These are phyloP conservation scores for Eilema sororculum DNA, from an alignment of 2,888 invertebrate species.

Conservation along the genomic window DNA sequence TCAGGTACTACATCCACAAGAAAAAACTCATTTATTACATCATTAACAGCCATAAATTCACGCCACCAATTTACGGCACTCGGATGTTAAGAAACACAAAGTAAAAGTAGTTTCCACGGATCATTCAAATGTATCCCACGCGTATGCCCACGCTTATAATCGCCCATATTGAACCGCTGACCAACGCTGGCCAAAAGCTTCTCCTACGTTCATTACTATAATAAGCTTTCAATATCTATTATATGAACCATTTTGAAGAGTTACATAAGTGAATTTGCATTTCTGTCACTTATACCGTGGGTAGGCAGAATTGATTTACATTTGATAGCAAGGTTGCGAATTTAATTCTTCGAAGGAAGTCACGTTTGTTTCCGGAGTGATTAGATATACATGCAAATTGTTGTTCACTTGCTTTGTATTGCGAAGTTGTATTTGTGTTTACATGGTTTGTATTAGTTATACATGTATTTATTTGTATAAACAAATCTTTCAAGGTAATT, in stretches of 20 bases:
- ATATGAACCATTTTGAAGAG: constrained; percentile 15
- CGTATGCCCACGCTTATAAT: constrained; percentile 57
- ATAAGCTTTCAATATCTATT: constrained; percentile 43
- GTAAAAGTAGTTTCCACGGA: constrained; percentile 66
- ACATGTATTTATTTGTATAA: neutral
- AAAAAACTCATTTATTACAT: neutral
- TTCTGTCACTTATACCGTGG: neutral
- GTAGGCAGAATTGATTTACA: constrained; percentile 10
- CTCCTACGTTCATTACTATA: constrained; percentile 64
- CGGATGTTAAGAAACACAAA: constrained; percentile 55
- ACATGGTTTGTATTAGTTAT: neutral
- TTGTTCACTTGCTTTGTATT: neutral
- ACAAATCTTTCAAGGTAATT: neutral
- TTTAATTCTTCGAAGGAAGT: constrained; percentile 7
- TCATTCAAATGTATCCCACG: constrained; percentile 59
- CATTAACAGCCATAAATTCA: neutral
- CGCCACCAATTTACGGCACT: constrained; percentile 15
- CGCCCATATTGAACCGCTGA: constrained; percentile 64
- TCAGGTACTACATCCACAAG: neutral
- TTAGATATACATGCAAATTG: constrained; percentile 18
- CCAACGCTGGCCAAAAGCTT: constrained; percentile 77
- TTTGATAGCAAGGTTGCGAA: constrained; percentile 9
- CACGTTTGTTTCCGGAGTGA: constrained; percentile 18
- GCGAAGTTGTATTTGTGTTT: neutral
- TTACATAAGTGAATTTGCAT: constrained; percentile 13